These are phyloP conservation scores for Watsonalla cultraria DNA, from an alignment of 2,888 invertebrate genomes.

Conservation along the genomic window DNA sequence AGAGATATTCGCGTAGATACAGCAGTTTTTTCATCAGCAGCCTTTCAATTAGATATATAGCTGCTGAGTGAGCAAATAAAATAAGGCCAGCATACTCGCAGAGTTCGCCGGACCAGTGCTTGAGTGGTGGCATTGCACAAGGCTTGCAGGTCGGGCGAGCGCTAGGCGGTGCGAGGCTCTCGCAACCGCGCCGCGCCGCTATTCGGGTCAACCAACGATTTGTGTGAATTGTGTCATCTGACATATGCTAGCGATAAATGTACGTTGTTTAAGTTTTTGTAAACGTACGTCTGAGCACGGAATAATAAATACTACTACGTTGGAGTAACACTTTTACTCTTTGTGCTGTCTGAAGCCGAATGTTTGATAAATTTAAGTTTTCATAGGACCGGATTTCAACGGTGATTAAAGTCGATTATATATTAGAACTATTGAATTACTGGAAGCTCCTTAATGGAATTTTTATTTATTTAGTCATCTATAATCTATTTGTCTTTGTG, in stretches of 20 bases:
- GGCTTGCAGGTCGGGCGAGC: constrained; percentile 59
- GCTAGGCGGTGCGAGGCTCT: constrained; percentile 57
- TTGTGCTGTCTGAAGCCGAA: constrained; percentile 1
- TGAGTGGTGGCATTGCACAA: constrained; percentile 66
- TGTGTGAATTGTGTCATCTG: constrained; percentile 77
- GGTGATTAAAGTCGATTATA: too few relatives aligned
- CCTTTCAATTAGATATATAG: too few relatives aligned
- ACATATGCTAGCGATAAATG: constrained; percentile 55
- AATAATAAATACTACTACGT: too few relatives aligned
- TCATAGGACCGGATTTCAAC: too few relatives aligned
- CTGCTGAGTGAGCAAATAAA: neutral
- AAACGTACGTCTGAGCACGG: constrained; percentile 3
- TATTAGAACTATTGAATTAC: too few relatives aligned
- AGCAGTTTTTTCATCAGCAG: too few relatives aligned
- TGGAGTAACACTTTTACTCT: neutral
- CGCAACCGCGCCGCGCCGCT: constrained; percentile 60
- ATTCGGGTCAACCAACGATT: constrained; percentile 75
- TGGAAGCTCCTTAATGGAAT: too few relatives aligned
- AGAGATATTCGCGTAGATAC: too few relatives aligned
- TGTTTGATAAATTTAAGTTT: too few relatives aligned
- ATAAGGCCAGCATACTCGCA: constrained; percentile 5
- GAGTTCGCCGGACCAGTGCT: constrained; percentile 22
- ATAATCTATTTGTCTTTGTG: too few relatives aligned
- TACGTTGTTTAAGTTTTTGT: constrained; percentile 28
- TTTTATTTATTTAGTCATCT: too few relatives aligned